Percentiles rank a stretch among this genome's conserved stretches.
phyloP scores from a whole-genome alignment of 2,797 vertebrate species.

The Spheniscus humboldti region DNA sequence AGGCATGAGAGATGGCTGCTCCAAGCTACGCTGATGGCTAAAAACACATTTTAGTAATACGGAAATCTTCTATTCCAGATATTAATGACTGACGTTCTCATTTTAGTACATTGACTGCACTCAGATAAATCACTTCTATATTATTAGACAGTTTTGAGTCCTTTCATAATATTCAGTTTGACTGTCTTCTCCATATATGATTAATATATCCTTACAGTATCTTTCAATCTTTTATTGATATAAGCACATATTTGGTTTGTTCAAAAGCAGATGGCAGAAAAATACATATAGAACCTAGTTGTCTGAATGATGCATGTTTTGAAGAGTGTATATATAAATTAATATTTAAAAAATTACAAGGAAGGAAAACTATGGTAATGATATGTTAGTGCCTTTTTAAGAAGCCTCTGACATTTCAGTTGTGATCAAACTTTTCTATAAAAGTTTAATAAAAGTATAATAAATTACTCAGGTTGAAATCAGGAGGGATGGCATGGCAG shows the following conservation, averaged over 20 bases:
- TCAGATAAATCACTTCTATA: not conserved
- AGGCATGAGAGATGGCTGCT: not conserved
- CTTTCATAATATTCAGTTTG: not conserved
- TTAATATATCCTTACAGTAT: not conserved
- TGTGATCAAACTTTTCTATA: not conserved
- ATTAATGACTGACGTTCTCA: not conserved
- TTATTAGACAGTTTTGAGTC: not conserved
- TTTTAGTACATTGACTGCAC: not conserved
- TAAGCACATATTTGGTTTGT: not conserved
- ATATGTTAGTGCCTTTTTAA: not conserved
- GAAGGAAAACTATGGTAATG: not conserved
- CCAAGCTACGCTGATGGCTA: not conserved
- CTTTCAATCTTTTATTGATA: not conserved
- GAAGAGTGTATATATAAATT: not conserved
- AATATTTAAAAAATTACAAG: not conserved
- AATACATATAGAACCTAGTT: not conserved
- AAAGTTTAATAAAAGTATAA: not conserved
- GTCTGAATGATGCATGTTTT: not conserved
- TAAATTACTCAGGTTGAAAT: not conserved
- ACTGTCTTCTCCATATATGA: not conserved
- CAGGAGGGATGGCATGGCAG: rapidly evolving
- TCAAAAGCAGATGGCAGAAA: not conserved
- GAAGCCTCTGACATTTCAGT: not conserved
- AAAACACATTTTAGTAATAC: not conserved
- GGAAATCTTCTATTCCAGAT: not conserved